phyloP scores from a whole-genome alignment of 2,797 vertebrate species.

The Pangasius larnaudii region DNA sequence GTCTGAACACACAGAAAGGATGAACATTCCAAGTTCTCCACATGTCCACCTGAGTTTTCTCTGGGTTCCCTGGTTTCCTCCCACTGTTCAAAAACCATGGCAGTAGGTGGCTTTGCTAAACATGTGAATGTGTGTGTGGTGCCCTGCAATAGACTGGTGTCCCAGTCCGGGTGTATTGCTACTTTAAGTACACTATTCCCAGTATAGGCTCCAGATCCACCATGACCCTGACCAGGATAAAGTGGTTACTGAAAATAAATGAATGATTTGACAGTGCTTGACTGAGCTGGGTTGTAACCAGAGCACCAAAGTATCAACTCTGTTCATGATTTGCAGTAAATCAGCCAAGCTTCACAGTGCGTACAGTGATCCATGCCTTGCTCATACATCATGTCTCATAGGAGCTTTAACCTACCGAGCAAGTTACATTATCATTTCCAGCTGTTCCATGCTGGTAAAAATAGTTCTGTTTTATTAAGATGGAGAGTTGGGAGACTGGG shows the following conservation, averaged over 20 bases:
- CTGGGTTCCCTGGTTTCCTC: neutral
- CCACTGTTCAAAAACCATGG: neutral
- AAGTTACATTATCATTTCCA: slow-evolving; percentile 64
- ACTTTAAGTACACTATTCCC: neutral
- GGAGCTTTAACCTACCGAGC: slow-evolving; percentile 46
- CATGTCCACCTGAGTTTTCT: neutral
- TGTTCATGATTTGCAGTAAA: slow-evolving; percentile 31
- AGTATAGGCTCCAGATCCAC: neutral
- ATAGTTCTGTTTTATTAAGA: slow-evolving; percentile 63
- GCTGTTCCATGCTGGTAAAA: slow-evolving; percentile 69
- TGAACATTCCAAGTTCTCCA: neutral
- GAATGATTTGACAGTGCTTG: neutral
- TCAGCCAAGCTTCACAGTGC: slow-evolving; percentile 19
- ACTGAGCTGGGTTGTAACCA: neutral
- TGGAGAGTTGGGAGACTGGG: slow-evolving; percentile 31
- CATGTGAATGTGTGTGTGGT: neutral
- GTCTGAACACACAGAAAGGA: neutral
- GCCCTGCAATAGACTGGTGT: no score
- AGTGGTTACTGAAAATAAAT: neutral
- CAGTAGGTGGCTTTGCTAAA: neutral
- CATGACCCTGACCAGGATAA: no score
- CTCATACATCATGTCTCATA: slow-evolving; percentile 52
- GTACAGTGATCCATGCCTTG: slow-evolving; percentile 64
- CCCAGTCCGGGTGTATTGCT: neutral
- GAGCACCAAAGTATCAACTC: slow-evolving; percentile 15